Evolutionary conservation across 1,140 invertebrate genomes (phyloP).

Genomic region (Ptiloglossa arizonensis): DNA sequence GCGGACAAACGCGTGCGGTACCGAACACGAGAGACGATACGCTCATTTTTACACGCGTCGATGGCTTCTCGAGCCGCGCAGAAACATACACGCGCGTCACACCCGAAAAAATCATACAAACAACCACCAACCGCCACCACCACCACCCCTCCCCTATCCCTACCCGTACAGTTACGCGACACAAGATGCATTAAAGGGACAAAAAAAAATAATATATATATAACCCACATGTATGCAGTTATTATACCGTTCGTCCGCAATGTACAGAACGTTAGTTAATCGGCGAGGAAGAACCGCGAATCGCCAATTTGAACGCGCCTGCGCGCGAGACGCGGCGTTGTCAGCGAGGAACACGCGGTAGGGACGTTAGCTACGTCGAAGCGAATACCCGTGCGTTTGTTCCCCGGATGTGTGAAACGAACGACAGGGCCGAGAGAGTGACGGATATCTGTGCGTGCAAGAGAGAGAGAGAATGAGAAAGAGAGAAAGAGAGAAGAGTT

Average conservation of each 20-base stretch:
- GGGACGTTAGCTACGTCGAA: constrained; percentile 27
- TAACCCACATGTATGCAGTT: constrained; percentile 33
- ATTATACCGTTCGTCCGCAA: constrained; percentile 60
- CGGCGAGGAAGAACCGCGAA: constrained; percentile 32
- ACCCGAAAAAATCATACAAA: neutral
- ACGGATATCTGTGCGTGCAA: too few species aligned
- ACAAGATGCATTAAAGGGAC: constrained; percentile 17
- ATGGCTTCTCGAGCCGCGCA: constrained; percentile 24
- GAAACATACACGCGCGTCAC: neutral
- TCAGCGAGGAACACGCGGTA: neutral
- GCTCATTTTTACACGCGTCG: neutral
- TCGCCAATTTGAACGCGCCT: constrained; percentile 36
- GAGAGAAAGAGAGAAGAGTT: constrained; percentile 9
- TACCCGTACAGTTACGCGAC: constrained; percentile 1
- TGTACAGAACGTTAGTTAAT: constrained; percentile 59
- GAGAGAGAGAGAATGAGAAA: constrained; percentile 10
- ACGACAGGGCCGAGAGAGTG: too few species aligned
- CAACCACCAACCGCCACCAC: too few species aligned
- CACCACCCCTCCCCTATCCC: too few species aligned
- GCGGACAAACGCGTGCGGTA: too few species aligned
- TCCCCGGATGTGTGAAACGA: constrained; percentile 12
- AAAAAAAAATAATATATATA: constrained; percentile 53
- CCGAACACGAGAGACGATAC: too few species aligned
- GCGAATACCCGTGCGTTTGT: constrained; percentile 19
- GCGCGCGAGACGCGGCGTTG: constrained; percentile 9